Evolutionary conservation across 2,113 vertebrate genomes (phyloP).

Genomic region (Ursus arctos): DNA sequence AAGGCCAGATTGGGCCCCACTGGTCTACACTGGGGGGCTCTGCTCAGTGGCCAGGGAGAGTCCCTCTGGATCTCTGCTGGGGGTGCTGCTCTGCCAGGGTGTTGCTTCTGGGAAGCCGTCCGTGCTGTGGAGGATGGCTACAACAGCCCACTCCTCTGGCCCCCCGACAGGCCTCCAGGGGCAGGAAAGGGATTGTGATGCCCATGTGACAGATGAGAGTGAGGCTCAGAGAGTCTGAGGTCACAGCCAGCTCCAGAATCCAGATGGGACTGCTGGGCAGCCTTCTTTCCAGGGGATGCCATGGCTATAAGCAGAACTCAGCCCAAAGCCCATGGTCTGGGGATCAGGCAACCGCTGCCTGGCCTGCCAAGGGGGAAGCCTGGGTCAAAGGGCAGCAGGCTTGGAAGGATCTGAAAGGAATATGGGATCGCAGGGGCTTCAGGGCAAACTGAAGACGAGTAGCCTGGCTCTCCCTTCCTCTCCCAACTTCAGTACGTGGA

Average conservation of each 20-base stretch:
- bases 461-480: background rate
- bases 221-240: background rate
- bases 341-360: background rate
- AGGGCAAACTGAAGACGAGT: background rate
- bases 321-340: background rate
- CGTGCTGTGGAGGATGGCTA: accelerated
- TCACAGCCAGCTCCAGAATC: background rate
- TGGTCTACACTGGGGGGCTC: background rate
- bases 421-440: background rate
- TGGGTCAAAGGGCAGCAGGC: background rate
- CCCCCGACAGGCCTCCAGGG: background rate
- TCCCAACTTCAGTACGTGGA: background rate
- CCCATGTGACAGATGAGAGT: background rate
- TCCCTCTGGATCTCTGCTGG: background rate
- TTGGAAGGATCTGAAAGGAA: background rate
- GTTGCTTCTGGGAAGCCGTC: background rate
- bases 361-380: background rate
- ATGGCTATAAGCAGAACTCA: background rate
- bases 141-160: background rate
- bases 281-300: background rate
- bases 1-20: background rate
- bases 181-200: background rate
- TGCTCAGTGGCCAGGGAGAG: background rate
- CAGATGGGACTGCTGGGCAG: background rate
- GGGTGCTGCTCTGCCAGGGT: background rate